Base-by-base conservation (phyloP, 2,888 invertebrate species). In the Zhengitettix transpicula region DNA sequence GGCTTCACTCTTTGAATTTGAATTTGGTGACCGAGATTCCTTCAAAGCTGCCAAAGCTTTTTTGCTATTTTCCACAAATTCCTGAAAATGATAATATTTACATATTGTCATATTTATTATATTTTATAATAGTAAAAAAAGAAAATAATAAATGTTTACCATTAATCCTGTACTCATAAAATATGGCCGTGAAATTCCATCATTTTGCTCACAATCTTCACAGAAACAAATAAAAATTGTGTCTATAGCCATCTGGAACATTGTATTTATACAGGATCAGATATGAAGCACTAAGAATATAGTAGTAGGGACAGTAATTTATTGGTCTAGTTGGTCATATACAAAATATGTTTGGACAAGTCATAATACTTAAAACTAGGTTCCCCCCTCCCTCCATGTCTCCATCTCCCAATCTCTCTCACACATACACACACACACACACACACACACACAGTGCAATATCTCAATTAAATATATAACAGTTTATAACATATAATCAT, bases 201-300 rank as follows among this genome's bases (percentile, higher is more conserved):
- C 83, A 67, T 84, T 84, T 61, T 75, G 71, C 61, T 79, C 78
- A 66, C 81, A 82, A 67, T 85, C 84, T 71, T 84, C 83, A 66
- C 83, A 84, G 70, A 83, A 84, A 66, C 83, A 84, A 55, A 84
- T 69, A 67, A 84, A 83, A 63, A 84, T 80, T 17, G 83, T 81
- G 66, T 84, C 84, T 52, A 84, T 83, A 1, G 80, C 75, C 82
- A 84, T 84, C 82, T 83, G 68, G 40, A 71, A 73, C 11, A 44
- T 54, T 17, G 12, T 41, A 41, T 14, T 8, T 17, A 56, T 41
- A 14, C 15, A 58, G 9, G 11, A 10, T 44, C 1, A 52, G 12
- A 57, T 10, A 16, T 11, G 15, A 57, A 17, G 42, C n/a, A 54
- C 10, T 10, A 42, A 16, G n/a, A n/a, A n/a, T n/a, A n/a, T n/a